These are phyloP conservation scores for Bugulina stolonifera DNA, from an alignment of 2,888 invertebrate species.

Conservation along the genomic window DNA sequence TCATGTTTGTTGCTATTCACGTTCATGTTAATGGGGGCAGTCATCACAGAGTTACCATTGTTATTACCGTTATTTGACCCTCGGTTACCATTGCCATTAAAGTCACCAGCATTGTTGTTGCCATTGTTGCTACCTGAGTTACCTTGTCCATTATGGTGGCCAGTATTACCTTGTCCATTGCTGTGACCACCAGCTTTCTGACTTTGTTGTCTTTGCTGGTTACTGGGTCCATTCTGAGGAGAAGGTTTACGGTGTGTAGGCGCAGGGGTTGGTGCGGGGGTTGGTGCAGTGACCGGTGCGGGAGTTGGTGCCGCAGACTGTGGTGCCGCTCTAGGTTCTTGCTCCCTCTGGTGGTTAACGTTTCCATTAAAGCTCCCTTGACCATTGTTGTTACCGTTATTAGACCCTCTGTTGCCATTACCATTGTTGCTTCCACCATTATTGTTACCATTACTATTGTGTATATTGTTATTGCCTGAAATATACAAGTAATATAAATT, in stretches of 20 bases:
- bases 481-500: too few species aligned
- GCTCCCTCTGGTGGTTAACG: background rate
- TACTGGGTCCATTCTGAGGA: background rate
- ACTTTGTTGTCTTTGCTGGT: background rate
- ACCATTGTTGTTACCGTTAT: conserved; percentile 15
- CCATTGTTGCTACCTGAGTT: background rate
- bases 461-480: too few species aligned
- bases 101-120: background rate
- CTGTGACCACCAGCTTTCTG: background rate
- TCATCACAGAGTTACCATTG: background rate
- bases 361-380: background rate
- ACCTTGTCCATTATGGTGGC: background rate
- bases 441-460: too few species aligned
- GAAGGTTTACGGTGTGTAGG: background rate
- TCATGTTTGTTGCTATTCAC: too few species aligned
- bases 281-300: background rate
- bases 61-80: background rate
- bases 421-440: conserved; percentile 7
- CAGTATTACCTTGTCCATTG: background rate
- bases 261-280: background rate
- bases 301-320: too few species aligned
- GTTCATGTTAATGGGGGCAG: too few species aligned
- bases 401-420: background rate
- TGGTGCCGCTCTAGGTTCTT: background rate
- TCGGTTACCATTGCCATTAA: background rate